phyloP scores from a whole-genome alignment of 2,888 invertebrate species.

The Oscheius sp. region DNA sequence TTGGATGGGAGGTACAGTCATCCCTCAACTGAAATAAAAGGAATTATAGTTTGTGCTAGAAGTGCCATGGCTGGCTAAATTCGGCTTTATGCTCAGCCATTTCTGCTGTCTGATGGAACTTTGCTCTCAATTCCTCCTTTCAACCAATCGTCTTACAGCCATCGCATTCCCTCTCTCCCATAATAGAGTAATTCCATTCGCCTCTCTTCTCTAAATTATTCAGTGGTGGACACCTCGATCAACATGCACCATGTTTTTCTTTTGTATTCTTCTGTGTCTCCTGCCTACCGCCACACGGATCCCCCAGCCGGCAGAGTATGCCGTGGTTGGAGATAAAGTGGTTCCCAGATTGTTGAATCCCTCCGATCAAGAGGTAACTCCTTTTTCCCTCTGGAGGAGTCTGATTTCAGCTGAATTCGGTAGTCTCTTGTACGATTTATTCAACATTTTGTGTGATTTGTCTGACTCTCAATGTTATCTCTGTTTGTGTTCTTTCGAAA shows the following conservation, averaged over 20 bases:
- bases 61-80: slow-evolving; percentile 38
- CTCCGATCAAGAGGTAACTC: slow-evolving; percentile 43
- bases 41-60: slow-evolving; percentile 5
- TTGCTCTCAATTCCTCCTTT: slow-evolving; percentile 41
- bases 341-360: slow-evolving; percentile 33
- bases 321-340: slow-evolving; percentile 28
- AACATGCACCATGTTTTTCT: slow-evolving; percentile 30
- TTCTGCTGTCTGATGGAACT: slow-evolving; percentile 45
- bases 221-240: slow-evolving; percentile 40
- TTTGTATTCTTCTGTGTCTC: slow-evolving; percentile 29
- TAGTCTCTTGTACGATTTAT: slow-evolving; percentile 40
- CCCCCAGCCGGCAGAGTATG: slow-evolving; percentile 38
- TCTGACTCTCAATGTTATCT: slow-evolving; percentile 36
- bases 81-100: slow-evolving; percentile 47
- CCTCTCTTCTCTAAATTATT: background rate
- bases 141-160: slow-evolving; percentile 43
- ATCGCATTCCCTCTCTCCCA: slow-evolving; percentile 44
- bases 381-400: background rate
- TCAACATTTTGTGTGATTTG: slow-evolving; percentile 34
- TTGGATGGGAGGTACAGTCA: slow-evolving; percentile 39
- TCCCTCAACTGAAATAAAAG: background rate
- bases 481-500: slow-evolving; percentile 39
- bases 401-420: slow-evolving; percentile 40
- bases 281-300: slow-evolving; percentile 39
- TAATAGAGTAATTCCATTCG: slow-evolving; percentile 29